These are phyloP conservation scores for Lucifuga dentata DNA, from an alignment of 2,113 vertebrate species.

Conservation along the genomic window DNA sequence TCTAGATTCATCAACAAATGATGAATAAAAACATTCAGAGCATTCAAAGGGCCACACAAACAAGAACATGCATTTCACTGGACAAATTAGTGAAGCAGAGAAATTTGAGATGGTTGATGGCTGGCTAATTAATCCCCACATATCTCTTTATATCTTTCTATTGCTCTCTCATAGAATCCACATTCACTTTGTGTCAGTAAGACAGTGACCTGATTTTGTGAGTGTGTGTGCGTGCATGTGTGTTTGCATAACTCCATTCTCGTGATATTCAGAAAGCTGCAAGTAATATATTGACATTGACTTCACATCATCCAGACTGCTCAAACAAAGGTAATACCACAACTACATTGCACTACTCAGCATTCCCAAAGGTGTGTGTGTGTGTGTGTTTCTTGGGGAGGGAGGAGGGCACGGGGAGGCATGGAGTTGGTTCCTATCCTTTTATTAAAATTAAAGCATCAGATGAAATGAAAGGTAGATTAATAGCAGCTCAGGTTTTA, in stretches of 20 bases:
- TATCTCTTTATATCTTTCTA: not conserved
- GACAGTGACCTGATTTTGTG: too few species aligned
- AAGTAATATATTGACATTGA: not conserved
- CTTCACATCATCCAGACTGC: too few species aligned
- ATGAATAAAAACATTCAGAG: not conserved
- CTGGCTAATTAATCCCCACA: not conserved
- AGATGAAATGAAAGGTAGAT: conserved; percentile 38
- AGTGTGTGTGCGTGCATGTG: too few species aligned
- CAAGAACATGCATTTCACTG: not conserved
- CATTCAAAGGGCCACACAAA: not conserved
- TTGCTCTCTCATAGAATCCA: too few species aligned
- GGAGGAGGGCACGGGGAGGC: not conserved
- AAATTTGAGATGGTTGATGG: not conserved
- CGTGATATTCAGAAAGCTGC: not conserved
- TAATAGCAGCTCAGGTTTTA: conserved; percentile 36
- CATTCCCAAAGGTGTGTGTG: not conserved
- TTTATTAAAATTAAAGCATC: conserved; percentile 50
- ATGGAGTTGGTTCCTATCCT: conserved; percentile 21
- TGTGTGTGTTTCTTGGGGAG: not conserved
- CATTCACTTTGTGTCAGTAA: too few species aligned
- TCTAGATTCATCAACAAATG: too few species aligned
- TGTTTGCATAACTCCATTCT: too few species aligned
- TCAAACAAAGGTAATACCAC: too few species aligned
- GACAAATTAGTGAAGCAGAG: not conserved
- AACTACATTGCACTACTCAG: conserved; percentile 14